phyloP scores from a whole-genome alignment of 37 sponge, comb jelly and placozoan species.

The Theonella swinhoei region DNA sequence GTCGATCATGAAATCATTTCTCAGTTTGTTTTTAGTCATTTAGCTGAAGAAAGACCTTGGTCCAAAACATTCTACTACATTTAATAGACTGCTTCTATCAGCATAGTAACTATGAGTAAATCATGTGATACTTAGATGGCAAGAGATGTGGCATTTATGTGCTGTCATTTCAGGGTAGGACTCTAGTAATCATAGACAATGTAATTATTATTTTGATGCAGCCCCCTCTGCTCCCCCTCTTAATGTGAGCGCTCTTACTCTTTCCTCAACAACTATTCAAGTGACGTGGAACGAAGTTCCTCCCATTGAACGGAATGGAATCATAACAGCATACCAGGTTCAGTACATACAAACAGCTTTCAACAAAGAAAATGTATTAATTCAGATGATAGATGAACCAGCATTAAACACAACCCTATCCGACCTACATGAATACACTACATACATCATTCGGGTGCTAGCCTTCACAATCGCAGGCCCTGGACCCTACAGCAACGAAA shows the following conservation, averaged over 20 bases:
- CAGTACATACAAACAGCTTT: not conserved
- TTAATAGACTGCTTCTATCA: too few relatives aligned
- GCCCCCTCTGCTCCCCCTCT: not conserved
- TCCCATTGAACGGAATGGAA: constrained; percentile 10
- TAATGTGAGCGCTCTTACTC: not conserved
- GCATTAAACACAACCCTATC: not conserved
- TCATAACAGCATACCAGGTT: not conserved
- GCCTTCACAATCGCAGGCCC: not conserved
- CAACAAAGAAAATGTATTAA: not conserved
- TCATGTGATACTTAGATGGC: too few relatives aligned
- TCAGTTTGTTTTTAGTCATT: too few relatives aligned
- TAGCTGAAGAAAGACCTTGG: too few relatives aligned
- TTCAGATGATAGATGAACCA: not conserved
- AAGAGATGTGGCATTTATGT: too few relatives aligned
- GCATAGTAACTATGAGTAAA: too few relatives aligned
- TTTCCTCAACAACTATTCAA: not conserved
- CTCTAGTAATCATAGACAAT: too few relatives aligned
- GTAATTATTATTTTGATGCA: too few relatives aligned
- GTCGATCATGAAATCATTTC: too few relatives aligned
- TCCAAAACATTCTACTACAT: too few relatives aligned
- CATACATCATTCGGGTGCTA: not conserved
- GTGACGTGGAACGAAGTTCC: constrained; percentile 12
- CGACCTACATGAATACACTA: not conserved
- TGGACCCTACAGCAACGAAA: not conserved
- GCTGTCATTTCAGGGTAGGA: too few relatives aligned